Evolutionary conservation across 1,140 invertebrate species (phyloP).

Genomic region (Kradibia gibbosae): DNA sequence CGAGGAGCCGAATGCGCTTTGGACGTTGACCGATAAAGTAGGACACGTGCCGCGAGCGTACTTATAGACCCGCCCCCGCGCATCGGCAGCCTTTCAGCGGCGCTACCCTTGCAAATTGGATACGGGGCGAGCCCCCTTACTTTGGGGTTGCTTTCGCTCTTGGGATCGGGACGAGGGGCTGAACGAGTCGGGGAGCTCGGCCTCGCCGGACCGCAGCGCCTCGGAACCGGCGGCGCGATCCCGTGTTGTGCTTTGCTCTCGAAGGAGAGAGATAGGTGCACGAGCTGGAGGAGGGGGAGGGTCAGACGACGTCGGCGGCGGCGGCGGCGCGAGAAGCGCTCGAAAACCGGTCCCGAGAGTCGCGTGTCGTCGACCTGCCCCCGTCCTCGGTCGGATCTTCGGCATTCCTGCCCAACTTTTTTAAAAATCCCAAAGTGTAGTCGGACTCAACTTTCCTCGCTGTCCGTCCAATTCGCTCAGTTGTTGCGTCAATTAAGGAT

Average conservation of each 20-base stretch:
- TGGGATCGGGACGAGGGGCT: not conserved
- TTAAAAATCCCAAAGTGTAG: not conserved
- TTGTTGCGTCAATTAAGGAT: not conserved
- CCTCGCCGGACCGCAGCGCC: not conserved
- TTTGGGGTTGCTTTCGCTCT: not conserved
- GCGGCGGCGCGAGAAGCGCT: not conserved
- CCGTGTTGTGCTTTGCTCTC: too few relatives aligned
- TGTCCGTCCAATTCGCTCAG: not conserved
- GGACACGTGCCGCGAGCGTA: too few relatives aligned
- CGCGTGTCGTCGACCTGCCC: conserved; percentile 59
- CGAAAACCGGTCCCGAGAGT: conserved; percentile 57
- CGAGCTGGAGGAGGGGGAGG: not conserved
- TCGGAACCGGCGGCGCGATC: too few relatives aligned
- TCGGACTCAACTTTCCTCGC: not conserved
- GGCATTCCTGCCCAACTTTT: conserved; percentile 1
- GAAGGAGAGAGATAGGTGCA: not conserved
- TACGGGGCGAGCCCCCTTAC: too few relatives aligned
- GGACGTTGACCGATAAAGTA: too few relatives aligned
- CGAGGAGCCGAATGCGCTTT: too few relatives aligned
- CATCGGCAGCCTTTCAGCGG: too few relatives aligned
- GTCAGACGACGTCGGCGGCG: not conserved
- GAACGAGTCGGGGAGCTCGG: not conserved
- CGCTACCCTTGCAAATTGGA: too few relatives aligned
- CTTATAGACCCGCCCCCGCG: too few relatives aligned
- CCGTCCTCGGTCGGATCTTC: not conserved